Evolutionary conservation across 2,113 vertebrate species (phyloP), one percentile per base, ranked within the genome.

Genomic region (Toxotes chatareus): DNA sequence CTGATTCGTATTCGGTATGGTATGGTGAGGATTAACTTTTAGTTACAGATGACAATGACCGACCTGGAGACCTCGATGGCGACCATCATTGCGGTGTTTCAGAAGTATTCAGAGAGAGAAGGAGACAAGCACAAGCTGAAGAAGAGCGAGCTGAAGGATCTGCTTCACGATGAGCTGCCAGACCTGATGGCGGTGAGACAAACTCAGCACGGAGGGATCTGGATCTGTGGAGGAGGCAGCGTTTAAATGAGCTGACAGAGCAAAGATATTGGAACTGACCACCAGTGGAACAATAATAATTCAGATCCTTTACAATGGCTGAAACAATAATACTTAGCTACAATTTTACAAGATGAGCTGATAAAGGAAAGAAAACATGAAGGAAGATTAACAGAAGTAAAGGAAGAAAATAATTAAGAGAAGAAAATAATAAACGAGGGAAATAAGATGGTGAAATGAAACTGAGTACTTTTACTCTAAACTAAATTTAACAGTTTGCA

Each of bases 71-170:
- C 93, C 73, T 95, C 95, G 5, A 84, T 96, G 95, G 93, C 94
- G 0, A 84, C 94, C 85, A 94, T 97, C 88, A 96, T 96, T 0
- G 91, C 94, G 0, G 91, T 95, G 3, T 97, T 97, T 84, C 96
- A 96, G 80, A 96, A 96, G 19, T 96, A 97, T n/a, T 95, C 96
- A 0, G 95, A 95, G 32, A 91, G 93, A 75, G 96, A 97, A 27
- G 96, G 96, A 0, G 95, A 98, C 91, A 96, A 96, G 46, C 95
- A 96, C 91, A 97, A 96, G 56, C 93, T 97, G 88, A 97, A 96
- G 94, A 97, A 97, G 61, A 96, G 92, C 0, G 95, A 97, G 79
- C 94, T 97, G 77, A 97, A 96, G 88, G 96, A 96, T 4, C 94
- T 97, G 79, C 95, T 97, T 46, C 94, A 95, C 46, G 94, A 94